These are phyloP conservation scores for Rynchops niger DNA, from an alignment of 2,113 vertebrate species.

Conservation along the genomic window DNA sequence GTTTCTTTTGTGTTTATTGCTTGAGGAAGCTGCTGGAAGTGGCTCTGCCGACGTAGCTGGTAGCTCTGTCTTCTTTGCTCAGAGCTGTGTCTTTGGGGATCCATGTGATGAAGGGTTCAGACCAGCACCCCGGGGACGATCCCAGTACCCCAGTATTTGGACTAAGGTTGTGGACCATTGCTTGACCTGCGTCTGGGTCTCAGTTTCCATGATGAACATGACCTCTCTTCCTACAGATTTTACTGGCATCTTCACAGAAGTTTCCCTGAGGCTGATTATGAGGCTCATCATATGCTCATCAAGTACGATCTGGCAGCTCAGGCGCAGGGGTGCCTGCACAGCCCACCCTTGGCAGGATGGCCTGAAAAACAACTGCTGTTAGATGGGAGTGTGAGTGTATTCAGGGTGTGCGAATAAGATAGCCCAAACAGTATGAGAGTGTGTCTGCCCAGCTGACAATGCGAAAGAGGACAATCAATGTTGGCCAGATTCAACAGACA, in stretches of 20 bases:
- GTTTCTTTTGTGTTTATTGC: background rate
- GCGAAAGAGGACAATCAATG: background rate
- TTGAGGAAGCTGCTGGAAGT: background rate
- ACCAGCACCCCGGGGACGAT: background rate
- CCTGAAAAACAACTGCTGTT: background rate
- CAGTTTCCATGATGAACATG: background rate
- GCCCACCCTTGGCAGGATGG: too few species aligned
- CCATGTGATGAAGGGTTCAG: background rate
- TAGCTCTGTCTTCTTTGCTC: background rate
- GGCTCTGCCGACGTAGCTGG: background rate
- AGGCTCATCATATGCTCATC: background rate
- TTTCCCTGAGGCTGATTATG: background rate
- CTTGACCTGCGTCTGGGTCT: background rate
- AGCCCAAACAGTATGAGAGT: background rate
- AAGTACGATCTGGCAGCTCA: background rate
- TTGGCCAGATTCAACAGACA: background rate
- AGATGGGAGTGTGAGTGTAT: background rate
- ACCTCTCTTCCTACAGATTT: background rate
- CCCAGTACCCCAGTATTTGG: background rate
- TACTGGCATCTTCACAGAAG: background rate
- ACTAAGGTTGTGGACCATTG: background rate
- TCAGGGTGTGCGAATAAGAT: background rate
- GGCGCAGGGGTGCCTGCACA: background rate
- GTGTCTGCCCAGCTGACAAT: background rate
- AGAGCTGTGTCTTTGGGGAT: background rate